Conservation (phyloP, 2,113 vertebrate species). For the Corythaixoides concolor region DNA sequence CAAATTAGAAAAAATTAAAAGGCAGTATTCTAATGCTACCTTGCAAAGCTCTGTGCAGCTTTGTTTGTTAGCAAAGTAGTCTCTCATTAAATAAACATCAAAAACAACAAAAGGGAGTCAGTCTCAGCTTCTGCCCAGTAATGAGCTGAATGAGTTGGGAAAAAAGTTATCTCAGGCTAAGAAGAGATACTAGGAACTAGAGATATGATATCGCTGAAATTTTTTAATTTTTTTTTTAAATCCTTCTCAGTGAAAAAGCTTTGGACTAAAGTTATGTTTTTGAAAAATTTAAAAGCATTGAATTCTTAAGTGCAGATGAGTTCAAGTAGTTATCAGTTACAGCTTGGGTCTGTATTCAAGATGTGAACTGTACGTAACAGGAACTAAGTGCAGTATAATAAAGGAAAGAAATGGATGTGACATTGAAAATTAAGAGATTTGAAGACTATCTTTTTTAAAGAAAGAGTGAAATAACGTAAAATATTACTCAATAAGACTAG, state of each 20-base stretch:
- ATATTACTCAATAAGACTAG: too few species aligned
- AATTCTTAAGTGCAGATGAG: not conserved
- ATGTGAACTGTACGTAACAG: not conserved
- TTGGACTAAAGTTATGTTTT: not conserved
- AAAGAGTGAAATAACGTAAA: too few species aligned
- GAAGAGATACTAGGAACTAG: not conserved
- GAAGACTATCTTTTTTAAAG: too few species aligned
- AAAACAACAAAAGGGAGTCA: not conserved
- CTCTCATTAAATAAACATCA: not conserved
- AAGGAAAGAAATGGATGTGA: too few species aligned
- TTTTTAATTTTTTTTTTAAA: not conserved
- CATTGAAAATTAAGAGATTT: too few species aligned
- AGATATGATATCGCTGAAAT: not conserved
- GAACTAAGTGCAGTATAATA: not conserved
- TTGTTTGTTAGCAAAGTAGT: conserved; percentile 7
- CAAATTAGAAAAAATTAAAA: not conserved
- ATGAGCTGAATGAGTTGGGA: not conserved
- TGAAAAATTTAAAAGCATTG: not conserved
- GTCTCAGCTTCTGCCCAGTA: not conserved
- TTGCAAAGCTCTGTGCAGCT: not conserved
- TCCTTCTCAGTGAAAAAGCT: not conserved
- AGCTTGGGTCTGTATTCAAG: not conserved
- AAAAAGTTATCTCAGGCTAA: not conserved
- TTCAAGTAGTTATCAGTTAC: not conserved
- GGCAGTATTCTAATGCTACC: not conserved